Evolutionary conservation across 1,140 invertebrate species (phyloP).

Genomic region (Physella acuta): DNA sequence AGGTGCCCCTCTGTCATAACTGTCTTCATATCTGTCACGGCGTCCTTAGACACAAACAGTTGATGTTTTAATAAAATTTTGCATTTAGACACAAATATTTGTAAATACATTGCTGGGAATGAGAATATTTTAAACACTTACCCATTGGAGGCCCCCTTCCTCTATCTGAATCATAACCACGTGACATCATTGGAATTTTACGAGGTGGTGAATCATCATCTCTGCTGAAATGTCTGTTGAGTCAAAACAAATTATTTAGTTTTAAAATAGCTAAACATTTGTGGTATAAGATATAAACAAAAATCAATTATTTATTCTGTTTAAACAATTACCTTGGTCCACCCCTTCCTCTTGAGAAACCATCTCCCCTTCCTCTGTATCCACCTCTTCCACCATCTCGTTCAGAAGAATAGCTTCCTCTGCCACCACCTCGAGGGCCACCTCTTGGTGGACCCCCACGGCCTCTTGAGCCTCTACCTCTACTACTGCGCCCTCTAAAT

Average conservation of each 20-base stretch:
- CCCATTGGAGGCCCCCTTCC: slow-evolving; percentile 16
- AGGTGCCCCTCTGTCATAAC: slow-evolving; percentile 12
- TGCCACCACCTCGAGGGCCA: neutral
- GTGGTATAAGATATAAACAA: too few species aligned
- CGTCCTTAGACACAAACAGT: neutral
- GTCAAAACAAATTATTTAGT: too few species aligned
- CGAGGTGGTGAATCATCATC: slow-evolving; percentile 19
- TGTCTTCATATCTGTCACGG: slow-evolving; percentile 15
- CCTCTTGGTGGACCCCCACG: neutral
- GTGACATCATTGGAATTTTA: slow-evolving; percentile 12
- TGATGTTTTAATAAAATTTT: too few species aligned
- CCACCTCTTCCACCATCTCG: slow-evolving; percentile 11
- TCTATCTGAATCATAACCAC: slow-evolving; percentile 18
- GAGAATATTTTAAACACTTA: neutral
- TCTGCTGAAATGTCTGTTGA: slow-evolving; percentile 14
- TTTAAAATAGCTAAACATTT: too few species aligned
- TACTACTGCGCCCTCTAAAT: slow-evolving; percentile 6
- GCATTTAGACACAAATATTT: neutral
- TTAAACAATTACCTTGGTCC: slow-evolving; percentile 13
- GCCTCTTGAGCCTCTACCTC: slow-evolving; percentile 3
- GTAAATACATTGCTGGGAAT: neutral
- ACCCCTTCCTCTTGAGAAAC: slow-evolving; percentile 23
- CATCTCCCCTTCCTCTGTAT: slow-evolving; percentile 18
- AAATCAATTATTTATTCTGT: neutral
- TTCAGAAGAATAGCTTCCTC: neutral